Evolutionary conservation across 2,888 invertebrate genomes (phyloP).

Genomic region (Mesochorus sp.): DNA sequence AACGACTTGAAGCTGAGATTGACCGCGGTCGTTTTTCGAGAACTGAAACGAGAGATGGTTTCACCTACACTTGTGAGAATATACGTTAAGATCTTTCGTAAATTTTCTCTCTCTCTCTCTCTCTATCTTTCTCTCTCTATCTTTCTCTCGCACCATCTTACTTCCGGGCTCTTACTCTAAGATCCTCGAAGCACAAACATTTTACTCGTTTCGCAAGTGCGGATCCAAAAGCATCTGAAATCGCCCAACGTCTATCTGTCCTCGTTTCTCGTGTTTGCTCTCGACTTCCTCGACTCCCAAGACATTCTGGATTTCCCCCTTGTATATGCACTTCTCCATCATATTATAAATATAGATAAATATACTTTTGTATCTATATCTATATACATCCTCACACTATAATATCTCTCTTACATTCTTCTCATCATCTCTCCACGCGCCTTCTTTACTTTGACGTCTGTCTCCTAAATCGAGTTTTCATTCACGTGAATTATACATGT

Average conservation of each 20-base stretch:
- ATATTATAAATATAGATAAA: too few relatives aligned
- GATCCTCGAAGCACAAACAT: conserved; percentile 25
- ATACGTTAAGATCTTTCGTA: conserved; percentile 15
- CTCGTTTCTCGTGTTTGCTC: conserved; percentile 15
- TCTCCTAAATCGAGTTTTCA: not conserved
- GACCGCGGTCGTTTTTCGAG: conserved; percentile 7
- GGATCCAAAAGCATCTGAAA: not conserved
- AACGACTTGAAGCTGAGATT: conserved; percentile 20
- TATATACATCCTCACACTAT: too few relatives aligned
- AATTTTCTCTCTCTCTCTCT: not conserved
- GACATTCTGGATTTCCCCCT: not conserved
- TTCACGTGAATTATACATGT: not conserved
- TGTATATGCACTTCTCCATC: not conserved
- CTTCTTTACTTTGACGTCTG: not conserved
- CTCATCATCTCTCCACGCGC: not conserved
- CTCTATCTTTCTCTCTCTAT: not conserved
- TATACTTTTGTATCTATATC: not conserved
- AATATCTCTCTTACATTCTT: not conserved
- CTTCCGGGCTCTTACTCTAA: too few relatives aligned
- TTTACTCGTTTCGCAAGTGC: not conserved
- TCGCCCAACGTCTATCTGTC: not conserved
- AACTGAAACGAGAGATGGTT: conserved; percentile 9
- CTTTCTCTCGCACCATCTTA: not conserved
- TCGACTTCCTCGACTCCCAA: conserved; percentile 14
- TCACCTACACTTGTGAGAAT: not conserved